phyloP scores from a whole-genome alignment of 2,113 vertebrate species.

The Anoura caudifer region DNA sequence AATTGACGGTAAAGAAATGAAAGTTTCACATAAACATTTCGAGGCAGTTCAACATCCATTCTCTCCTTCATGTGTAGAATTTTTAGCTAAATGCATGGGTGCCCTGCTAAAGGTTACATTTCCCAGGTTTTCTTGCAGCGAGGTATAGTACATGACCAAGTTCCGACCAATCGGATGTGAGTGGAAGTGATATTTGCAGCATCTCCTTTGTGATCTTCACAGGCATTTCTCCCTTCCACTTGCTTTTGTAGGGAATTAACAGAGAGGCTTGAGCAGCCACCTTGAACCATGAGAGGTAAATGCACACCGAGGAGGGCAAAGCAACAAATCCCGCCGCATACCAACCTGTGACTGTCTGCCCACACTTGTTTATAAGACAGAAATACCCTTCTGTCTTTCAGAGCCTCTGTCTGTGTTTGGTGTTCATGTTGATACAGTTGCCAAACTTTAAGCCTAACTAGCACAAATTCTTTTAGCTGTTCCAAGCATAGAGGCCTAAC shows the following conservation, averaged over 20 bases:
- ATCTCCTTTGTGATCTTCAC: not conserved
- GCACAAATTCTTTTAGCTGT: not conserved
- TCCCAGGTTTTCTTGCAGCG: not conserved
- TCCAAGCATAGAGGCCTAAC: not conserved
- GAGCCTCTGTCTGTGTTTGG: not conserved
- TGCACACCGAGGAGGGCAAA: not conserved
- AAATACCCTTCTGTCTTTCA: not conserved
- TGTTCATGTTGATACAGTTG: not conserved
- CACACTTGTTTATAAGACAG: not conserved
- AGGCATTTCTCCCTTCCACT: not conserved
- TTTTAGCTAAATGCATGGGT: not conserved
- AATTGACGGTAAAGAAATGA: not conserved
- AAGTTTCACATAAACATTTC: not conserved
- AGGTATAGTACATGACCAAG: not conserved
- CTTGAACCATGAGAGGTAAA: not conserved
- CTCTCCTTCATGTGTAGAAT: not conserved
- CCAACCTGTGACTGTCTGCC: not conserved
- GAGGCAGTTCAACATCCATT: not conserved
- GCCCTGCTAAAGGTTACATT: not conserved
- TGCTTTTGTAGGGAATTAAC: not conserved
- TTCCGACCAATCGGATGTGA: not conserved
- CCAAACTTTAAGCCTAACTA: not conserved
- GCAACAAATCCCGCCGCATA: not conserved
- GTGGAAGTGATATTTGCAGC: not conserved
- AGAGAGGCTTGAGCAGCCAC: not conserved